These are phyloP conservation scores for Lophotis ruficrista DNA, from an alignment of 2,113 vertebrate species.

Conservation along the genomic window DNA sequence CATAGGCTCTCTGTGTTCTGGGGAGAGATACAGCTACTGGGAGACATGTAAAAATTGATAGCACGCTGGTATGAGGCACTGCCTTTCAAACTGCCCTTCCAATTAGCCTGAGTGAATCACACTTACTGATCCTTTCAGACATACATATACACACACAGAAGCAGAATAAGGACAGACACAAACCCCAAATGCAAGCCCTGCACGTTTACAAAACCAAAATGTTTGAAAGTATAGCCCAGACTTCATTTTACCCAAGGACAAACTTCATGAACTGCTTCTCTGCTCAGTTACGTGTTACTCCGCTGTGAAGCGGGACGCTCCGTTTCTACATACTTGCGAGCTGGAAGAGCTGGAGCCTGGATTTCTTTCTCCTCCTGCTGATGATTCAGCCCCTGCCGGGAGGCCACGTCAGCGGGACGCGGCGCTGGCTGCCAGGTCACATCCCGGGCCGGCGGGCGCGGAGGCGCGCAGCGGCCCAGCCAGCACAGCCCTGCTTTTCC, in stretches of 20 bases:
- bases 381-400: conserved; percentile 45
- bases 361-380: conserved; percentile 35
- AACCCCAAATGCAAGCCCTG: not conserved
- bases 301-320: not conserved
- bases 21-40: not conserved
- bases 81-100: not conserved
- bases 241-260: not conserved
- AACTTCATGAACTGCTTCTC: not conserved
- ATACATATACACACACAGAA: rapidly evolving
- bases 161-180: not conserved
- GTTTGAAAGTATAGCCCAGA: not conserved
- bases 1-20: not conserved
- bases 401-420: conserved; percentile 82
- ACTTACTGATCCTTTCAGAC: not conserved
- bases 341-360: not conserved
- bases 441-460: conserved; percentile 72
- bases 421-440: conserved; percentile 73
- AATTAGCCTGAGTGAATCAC: not conserved
- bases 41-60: not conserved
- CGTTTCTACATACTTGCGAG: not conserved
- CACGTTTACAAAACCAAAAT: not conserved
- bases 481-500: conserved; percentile 21
- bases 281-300: not conserved
- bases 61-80: not conserved
- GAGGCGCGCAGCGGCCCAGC: not conserved